phyloP scores from a whole-genome alignment of 2,113 vertebrate genomes.

The Labeo rohita region DNA sequence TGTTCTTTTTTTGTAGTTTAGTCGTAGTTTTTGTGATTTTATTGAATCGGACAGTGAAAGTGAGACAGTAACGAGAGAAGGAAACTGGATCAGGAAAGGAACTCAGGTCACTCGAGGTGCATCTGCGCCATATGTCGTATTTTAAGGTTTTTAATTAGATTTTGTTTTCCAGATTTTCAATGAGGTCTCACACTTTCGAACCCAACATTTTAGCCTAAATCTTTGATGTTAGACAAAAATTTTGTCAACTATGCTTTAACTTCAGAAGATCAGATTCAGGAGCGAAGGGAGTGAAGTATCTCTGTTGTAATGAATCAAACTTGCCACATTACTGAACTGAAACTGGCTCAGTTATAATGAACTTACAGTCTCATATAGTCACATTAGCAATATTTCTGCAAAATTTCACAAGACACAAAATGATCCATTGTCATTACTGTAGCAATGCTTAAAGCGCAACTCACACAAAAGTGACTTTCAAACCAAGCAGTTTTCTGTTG shows the following conservation, averaged over 20 bases:
- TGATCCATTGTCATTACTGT: too few relatives aligned
- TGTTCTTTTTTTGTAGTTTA: background rate
- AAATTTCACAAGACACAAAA: too few relatives aligned
- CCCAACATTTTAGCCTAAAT: background rate
- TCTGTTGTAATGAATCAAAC: background rate
- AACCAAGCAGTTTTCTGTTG: background rate
- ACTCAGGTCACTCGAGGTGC: background rate
- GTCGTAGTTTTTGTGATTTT: background rate
- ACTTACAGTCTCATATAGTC: background rate
- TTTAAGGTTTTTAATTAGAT: background rate
- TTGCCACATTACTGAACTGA: background rate
- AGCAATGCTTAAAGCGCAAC: too few relatives aligned
- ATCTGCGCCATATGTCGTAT: background rate
- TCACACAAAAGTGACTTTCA: background rate
- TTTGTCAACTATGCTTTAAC: background rate
- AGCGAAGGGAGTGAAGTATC: background rate
- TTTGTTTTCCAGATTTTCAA: background rate
- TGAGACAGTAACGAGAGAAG: background rate
- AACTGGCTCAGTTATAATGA: background rate
- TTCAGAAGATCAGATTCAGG: background rate
- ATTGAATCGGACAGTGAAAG: background rate
- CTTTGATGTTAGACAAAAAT: background rate
- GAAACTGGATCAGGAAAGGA: conserved; percentile 5
- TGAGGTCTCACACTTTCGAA: background rate
- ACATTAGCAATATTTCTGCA: too few relatives aligned